Evolutionary conservation across 2,888 invertebrate species (phyloP).

Genomic region (Eristalinus sepulchralis): DNA sequence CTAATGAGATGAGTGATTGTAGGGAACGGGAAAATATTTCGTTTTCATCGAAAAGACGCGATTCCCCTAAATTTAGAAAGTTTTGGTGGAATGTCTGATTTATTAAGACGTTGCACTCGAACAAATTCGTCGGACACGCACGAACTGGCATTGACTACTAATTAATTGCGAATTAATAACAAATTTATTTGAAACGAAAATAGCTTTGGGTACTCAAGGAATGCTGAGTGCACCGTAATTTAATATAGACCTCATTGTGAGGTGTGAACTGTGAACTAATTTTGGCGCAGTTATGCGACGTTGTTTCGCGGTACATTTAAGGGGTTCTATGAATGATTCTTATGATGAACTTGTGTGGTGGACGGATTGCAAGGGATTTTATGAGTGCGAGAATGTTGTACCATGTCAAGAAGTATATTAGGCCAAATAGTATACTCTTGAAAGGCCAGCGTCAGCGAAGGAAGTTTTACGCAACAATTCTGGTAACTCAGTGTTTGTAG

Average conservation of each 20-base stretch:
- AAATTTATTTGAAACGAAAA: conserved; percentile 48
- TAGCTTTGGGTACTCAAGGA: conserved; percentile 2
- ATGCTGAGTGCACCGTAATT: conserved; percentile 26
- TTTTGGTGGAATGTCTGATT: conserved; percentile 51
- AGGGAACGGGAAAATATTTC: conserved; percentile 42
- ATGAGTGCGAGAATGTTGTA: background rate
- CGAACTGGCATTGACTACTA: conserved; percentile 47
- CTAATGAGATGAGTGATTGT: conserved; percentile 63
- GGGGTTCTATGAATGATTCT: background rate
- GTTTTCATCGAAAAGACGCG: conserved; percentile 59
- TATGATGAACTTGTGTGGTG: background rate
- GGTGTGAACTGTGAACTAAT: background rate
- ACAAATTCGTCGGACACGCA: conserved; percentile 13
- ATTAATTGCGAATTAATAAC: conserved; percentile 52
- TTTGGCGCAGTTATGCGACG: background rate
- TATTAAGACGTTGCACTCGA: conserved; percentile 36
- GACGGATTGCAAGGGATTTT: background rate
- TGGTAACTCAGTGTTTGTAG: no score
- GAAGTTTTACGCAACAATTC: no score
- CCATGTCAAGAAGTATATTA: no score
- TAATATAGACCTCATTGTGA: background rate
- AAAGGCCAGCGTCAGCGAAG: no score
- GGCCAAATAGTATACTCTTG: no score
- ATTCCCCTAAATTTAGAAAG: conserved; percentile 54
- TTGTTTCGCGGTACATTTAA: background rate